Evolutionary conservation across 2,797 vertebrate genomes (phyloP).

Genomic region (Xenentodon cancila): DNA sequence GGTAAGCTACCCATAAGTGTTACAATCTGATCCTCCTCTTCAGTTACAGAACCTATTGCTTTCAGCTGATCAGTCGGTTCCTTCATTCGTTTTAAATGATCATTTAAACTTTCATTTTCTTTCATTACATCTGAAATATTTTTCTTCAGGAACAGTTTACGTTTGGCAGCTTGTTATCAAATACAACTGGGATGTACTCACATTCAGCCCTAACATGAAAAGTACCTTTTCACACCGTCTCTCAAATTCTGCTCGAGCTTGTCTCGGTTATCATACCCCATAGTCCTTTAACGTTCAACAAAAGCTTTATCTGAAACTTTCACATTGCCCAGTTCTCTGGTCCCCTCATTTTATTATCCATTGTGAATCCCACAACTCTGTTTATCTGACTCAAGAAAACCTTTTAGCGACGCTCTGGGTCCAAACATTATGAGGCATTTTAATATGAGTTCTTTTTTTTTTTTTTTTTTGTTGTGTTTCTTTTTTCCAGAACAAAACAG

Average conservation of each 20-base stretch:
- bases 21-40: conserved; percentile 46
- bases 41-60: conserved; percentile 31
- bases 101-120: conserved; percentile 18
- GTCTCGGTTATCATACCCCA: conserved; percentile 11
- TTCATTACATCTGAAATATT: conserved; percentile 43
- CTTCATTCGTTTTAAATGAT: conserved; percentile 51
- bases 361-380: neutral
- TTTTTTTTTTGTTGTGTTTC: no score
- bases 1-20: conserved; percentile 5
- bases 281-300: neutral
- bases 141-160: conserved; percentile 28
- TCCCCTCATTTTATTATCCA: conserved; percentile 3
- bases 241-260: neutral
- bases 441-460: no score
- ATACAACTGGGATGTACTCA: conserved; percentile 21
- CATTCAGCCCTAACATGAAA: neutral
- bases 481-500: no score
- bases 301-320: conserved; percentile 4
- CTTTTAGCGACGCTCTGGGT: no score
- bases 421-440: no score
- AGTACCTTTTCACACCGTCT: neutral
- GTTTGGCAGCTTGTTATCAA: conserved; percentile 21
- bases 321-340: conserved; percentile 6
- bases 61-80: conserved; percentile 40
- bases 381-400: no score